Percentiles rank a stretch among this genome's conserved stretches.
phyloP scores from a whole-genome alignment of 2,113 vertebrate species.

The Hippocampus comes region DNA sequence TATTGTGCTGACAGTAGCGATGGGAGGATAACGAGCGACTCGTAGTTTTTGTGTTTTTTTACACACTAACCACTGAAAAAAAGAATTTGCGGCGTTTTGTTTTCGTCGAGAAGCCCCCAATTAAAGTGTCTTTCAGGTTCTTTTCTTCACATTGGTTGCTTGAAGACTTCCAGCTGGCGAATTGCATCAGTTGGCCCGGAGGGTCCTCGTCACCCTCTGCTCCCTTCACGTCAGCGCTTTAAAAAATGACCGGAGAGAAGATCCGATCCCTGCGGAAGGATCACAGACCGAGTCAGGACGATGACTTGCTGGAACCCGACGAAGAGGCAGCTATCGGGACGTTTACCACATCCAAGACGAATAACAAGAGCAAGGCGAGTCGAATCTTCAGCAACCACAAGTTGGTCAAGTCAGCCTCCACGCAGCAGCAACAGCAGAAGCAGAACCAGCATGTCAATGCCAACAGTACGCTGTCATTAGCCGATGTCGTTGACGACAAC shows the following conservation, averaged over 20 bases:
- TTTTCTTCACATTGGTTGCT: constrained; percentile 39
- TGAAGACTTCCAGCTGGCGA: constrained; percentile 51
- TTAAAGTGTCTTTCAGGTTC: constrained; percentile 66
- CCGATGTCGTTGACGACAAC: constrained; percentile 70
- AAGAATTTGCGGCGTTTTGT: background rate
- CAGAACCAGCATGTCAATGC: constrained; percentile 70
- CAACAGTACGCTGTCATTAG: constrained; percentile 60
- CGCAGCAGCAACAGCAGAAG: constrained; percentile 58
- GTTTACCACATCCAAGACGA: constrained; percentile 72
- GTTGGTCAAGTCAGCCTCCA: constrained; percentile 69
- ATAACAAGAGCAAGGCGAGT: constrained; percentile 73
- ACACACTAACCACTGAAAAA: background rate
- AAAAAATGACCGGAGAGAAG: constrained; percentile 92
- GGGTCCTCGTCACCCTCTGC: constrained; percentile 65
- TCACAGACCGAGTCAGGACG: constrained; percentile 85
- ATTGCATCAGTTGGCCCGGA: constrained; percentile 55
- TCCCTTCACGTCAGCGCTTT: constrained; percentile 35
- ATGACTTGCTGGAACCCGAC: constrained; percentile 84
- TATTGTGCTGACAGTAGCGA: constrained; percentile 41
- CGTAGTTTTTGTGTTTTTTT: constrained; percentile 4
- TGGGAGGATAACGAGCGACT: constrained; percentile 19
- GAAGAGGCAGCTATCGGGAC: constrained; percentile 86
- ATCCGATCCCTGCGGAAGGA: constrained; percentile 89
- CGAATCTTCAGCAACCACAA: constrained; percentile 83
- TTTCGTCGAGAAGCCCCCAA: constrained; percentile 6